Evolutionary conservation across 2,113 vertebrate genomes (phyloP).

Genomic region (Patagioenas fasciata): DNA sequence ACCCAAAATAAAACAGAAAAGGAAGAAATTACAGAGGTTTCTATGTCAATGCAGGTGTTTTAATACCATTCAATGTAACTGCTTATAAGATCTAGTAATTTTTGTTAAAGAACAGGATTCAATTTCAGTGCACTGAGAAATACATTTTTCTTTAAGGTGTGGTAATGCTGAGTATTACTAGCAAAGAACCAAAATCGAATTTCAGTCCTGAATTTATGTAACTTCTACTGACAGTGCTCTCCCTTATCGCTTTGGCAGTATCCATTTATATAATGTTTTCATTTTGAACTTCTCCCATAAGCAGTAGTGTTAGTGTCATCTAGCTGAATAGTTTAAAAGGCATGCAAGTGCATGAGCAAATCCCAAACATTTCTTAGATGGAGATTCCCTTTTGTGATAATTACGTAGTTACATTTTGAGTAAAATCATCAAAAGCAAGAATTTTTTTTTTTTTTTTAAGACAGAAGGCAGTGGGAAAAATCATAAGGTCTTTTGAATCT

Average conservation of each 20-base stretch:
- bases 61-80: not conserved
- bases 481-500: not conserved
- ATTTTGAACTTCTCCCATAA: constrained; percentile 22
- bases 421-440: not conserved
- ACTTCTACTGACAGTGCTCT: constrained; percentile 30
- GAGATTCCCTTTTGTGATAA: not conserved
- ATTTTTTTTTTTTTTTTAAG: not conserved
- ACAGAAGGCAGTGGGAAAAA: not conserved
- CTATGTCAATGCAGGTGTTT: not conserved
- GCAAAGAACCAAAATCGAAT: constrained; percentile 34
- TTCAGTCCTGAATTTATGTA: constrained; percentile 44
- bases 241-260: not conserved
- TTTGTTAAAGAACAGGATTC: not conserved
- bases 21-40: not conserved
- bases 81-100: not conserved
- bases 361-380: not conserved
- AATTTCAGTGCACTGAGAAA: not conserved
- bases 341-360: not conserved
- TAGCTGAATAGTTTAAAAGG: not conserved
- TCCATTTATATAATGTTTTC: not conserved
- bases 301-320: not conserved
- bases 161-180: constrained; percentile 19
- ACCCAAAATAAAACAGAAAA: not conserved
- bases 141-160: not conserved
- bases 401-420: not conserved